Evolutionary conservation across 2,113 vertebrate genomes (phyloP).

Genomic region (Anoplopoma fimbria): DNA sequence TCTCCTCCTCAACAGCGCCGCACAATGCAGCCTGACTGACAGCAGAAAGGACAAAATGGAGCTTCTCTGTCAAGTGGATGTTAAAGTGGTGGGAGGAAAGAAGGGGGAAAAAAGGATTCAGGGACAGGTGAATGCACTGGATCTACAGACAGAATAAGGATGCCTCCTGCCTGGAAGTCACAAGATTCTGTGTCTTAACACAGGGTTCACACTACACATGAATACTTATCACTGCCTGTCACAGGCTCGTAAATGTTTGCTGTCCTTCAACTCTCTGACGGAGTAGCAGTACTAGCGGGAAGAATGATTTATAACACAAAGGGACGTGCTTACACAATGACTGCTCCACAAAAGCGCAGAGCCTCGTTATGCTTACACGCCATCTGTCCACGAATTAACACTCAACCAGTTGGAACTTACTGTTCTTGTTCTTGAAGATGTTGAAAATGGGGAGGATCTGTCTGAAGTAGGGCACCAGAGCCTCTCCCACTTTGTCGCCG

Average conservation of each 20-base stretch:
- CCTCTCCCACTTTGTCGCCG: conserved; percentile 90
- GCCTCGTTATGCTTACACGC: conserved; percentile 21
- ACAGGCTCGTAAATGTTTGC: not conserved
- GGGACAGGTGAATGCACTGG: conserved; percentile 10
- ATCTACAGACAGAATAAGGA: conserved; percentile 3
- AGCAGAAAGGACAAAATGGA: conserved; percentile 64
- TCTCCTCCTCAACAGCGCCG: conserved; percentile 36
- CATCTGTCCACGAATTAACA: conserved; percentile 30
- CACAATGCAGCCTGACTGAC: conserved; percentile 66
- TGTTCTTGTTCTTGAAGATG: conserved; percentile 95
- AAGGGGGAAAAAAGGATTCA: conserved; percentile 15
- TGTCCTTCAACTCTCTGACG: conserved; percentile 5
- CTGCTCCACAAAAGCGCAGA: conserved; percentile 22
- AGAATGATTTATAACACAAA: conserved; percentile 43
- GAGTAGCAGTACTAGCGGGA: not conserved
- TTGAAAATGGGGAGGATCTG: conserved; percentile 95
- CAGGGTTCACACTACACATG: not conserved
- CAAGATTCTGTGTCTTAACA: not conserved
- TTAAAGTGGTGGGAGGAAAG: conserved; percentile 38
- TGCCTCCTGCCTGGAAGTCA: not conserved
- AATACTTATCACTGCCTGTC: conserved; percentile 19
- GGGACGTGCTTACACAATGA: conserved; percentile 25
- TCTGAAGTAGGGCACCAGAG: conserved; percentile 94
- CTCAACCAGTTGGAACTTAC: conserved; percentile 83
- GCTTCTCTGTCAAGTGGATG: conserved; percentile 54